A percentile compares a stretch with the other conserved stretches of the same genome.
Conservation (phyloP, 64 coral and sea anemone genomes). For the Stichodactyla mertensii region DNA sequence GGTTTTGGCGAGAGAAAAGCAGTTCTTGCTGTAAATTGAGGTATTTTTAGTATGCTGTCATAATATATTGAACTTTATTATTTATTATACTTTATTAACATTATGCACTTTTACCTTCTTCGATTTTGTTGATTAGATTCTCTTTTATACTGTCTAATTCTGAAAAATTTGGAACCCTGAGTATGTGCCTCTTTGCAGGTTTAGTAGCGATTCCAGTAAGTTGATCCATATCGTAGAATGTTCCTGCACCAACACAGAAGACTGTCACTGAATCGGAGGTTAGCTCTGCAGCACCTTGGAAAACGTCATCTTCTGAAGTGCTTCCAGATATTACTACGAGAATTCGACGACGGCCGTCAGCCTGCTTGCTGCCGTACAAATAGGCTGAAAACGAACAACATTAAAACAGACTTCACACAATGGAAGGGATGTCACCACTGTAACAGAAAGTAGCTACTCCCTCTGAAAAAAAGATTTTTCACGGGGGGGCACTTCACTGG, state of each 20-base stretch:
- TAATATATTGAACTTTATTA: background rate
- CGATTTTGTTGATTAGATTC: constrained; percentile 52
- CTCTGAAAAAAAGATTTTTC: too few species aligned
- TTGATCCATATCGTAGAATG: constrained; percentile 41
- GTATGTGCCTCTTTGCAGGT: constrained; percentile 37
- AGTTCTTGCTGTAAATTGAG: constrained; percentile 1
- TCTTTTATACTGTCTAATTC: constrained; percentile 28
- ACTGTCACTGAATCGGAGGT: constrained; percentile 46
- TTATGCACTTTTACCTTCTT: constrained; percentile 51
- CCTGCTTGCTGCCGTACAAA: constrained; percentile 66
- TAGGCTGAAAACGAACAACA: constrained; percentile 5
- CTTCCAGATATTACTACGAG: constrained; percentile 57
- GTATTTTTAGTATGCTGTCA: background rate
- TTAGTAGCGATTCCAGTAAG: constrained; percentile 65
- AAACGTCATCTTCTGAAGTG: constrained; percentile 67
- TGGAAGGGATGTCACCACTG: too few species aligned
- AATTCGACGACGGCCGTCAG: constrained; percentile 47
- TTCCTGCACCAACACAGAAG: constrained; percentile 56
- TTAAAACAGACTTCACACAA: too few species aligned
- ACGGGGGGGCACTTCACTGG: too few species aligned
- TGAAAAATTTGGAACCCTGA: constrained; percentile 28
- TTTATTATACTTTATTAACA: background rate
- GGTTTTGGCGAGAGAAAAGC: constrained; percentile 18
- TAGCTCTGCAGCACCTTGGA: constrained; percentile 47
- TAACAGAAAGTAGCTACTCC: too few species aligned